These are phyloP conservation scores for Sebastes trivittatus DNA, from an alignment of 2,797 vertebrate genomes.

Conservation along the genomic window DNA sequence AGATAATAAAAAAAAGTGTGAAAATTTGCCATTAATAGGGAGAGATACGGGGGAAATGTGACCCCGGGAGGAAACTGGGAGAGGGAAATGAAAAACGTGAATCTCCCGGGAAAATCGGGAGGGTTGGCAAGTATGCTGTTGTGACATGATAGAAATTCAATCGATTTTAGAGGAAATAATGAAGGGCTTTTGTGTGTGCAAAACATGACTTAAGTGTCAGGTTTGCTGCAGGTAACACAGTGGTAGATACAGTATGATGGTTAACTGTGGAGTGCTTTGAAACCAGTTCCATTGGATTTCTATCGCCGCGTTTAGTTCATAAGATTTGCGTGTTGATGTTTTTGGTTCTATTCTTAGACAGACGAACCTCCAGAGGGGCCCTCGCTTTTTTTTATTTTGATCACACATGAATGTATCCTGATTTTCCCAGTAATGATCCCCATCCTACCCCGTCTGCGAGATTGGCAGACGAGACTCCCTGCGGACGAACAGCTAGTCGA, in stretches of 20 bases:
- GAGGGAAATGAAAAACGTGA: too few species aligned
- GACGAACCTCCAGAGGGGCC: slow-evolving; percentile 49
- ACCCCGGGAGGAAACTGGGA: too few species aligned
- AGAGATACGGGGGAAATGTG: too few species aligned
- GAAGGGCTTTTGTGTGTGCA: neutral
- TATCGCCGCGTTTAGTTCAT: slow-evolving; percentile 52
- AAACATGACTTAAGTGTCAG: slow-evolving; percentile 4
- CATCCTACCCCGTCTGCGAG: slow-evolving; percentile 43
- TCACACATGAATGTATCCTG: slow-evolving; percentile 66
- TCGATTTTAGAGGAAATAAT: slow-evolving; percentile 1
- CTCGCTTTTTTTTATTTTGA: slow-evolving; percentile 60
- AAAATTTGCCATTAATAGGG: too few species aligned
- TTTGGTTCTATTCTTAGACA: slow-evolving; percentile 70
- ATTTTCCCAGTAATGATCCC: slow-evolving; percentile 70
- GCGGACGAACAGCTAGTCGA: slow-evolving; percentile 39
- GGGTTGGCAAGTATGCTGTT: too few species aligned
- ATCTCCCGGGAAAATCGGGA: too few species aligned
- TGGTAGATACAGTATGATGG: slow-evolving; percentile 15
- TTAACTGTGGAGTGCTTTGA: slow-evolving; percentile 46
- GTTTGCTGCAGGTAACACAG: slow-evolving; percentile 9
- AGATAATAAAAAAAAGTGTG: too few species aligned
- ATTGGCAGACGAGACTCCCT: slow-evolving; percentile 47
- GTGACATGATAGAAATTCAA: neutral
- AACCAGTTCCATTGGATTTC: slow-evolving; percentile 52
- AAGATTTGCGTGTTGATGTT: slow-evolving; percentile 56